Evolutionary conservation across 1,140 invertebrate species (phyloP).

Genomic region (Zophobas morio): DNA sequence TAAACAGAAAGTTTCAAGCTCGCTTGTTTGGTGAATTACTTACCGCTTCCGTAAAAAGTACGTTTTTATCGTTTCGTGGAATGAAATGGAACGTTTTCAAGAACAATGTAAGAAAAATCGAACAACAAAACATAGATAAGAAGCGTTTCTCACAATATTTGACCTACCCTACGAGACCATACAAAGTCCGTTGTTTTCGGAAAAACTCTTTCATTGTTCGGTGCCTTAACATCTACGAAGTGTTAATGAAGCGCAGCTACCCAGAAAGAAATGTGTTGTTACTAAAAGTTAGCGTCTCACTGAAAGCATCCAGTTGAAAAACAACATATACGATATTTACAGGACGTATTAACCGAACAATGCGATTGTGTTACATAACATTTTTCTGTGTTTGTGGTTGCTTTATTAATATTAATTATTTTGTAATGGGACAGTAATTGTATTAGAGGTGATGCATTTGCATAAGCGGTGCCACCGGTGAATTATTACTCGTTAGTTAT

Average conservation of each 20-base stretch:
- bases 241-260: conserved; percentile 38
- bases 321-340: conserved; percentile 35
- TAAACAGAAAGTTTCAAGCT: too few species aligned
- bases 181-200: conserved; percentile 39
- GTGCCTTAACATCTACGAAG: conserved; percentile 39
- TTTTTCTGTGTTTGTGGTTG: conserved; percentile 17
- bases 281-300: conserved; percentile 43
- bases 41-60: too few species aligned
- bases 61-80: too few species aligned
- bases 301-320: conserved; percentile 45
- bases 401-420: conserved; percentile 30
- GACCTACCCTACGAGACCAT: conserved; percentile 13
- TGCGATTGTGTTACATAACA: conserved; percentile 36
- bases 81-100: too few species aligned
- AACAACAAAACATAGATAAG: too few species aligned
- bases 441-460: conserved; percentile 1
- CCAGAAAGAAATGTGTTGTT: conserved; percentile 41
- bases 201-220: conserved; percentile 44
- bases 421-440: conserved; percentile 3
- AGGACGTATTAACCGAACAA: conserved; percentile 28
- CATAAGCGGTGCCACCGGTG: neutral
- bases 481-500: too few species aligned
- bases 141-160: conserved; percentile 11
- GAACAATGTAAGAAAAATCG: too few species aligned
- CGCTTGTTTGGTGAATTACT: too few species aligned